Conservation (phyloP, 2,797 vertebrate species). For the Amphiprion clarkii region DNA sequence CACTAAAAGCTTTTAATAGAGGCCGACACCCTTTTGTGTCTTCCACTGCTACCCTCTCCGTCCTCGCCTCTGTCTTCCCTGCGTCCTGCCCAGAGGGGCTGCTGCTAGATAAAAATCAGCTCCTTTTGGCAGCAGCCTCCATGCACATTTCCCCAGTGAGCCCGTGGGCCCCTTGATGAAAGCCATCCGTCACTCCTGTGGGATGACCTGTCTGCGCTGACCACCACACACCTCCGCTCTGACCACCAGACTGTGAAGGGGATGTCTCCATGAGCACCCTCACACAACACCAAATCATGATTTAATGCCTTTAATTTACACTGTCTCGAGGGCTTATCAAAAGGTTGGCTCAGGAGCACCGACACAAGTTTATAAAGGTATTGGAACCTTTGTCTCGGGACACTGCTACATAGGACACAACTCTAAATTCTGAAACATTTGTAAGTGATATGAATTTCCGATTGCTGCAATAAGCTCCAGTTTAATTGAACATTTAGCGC, state of each 20-base stretch:
- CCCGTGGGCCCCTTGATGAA: constrained; percentile 92
- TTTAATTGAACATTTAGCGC: constrained; percentile 39
- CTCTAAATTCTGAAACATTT: constrained; percentile 35
- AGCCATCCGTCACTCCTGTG: constrained; percentile 93
- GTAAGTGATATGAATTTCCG: constrained; percentile 28
- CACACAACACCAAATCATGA: constrained; percentile 89
- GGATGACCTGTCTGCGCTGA: constrained; percentile 93
- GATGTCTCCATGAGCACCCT: constrained; percentile 92
- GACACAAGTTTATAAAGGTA: constrained; percentile 73
- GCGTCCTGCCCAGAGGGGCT: constrained; percentile 43
- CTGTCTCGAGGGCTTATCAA: constrained; percentile 87
- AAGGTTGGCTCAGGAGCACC: constrained; percentile 85
- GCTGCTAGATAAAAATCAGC: constrained; percentile 82
- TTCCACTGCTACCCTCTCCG: constrained; percentile 37
- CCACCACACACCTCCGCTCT: constrained; percentile 82
- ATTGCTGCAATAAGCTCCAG: constrained; percentile 40
- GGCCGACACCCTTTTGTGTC: constrained; percentile 18
- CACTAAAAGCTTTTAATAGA: constrained; percentile 37
- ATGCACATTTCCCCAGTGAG: constrained; percentile 88
- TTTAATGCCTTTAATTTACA: constrained; percentile 98
- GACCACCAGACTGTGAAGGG: constrained; percentile 93
- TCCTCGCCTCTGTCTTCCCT: constrained; percentile 30
- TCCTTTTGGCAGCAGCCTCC: constrained; percentile 89
- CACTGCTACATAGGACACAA: constrained; percentile 34
- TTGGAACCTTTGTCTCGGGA: constrained; percentile 39